Conservation (phyloP, 1,140 invertebrate genomes). For the Aphis gossypii region DNA sequence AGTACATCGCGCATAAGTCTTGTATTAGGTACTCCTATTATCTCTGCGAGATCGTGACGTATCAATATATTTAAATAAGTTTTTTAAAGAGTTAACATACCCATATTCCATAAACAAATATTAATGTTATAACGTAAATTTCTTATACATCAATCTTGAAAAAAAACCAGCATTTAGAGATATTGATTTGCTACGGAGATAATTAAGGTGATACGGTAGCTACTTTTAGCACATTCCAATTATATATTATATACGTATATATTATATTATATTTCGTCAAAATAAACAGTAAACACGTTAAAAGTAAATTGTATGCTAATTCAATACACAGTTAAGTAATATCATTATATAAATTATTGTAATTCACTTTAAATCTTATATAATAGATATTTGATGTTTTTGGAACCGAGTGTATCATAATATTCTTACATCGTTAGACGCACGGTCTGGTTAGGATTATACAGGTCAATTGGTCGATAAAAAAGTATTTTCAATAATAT, state of each 20-base stretch:
- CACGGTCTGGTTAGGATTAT: background rate
- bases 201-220: background rate
- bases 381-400: background rate
- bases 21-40: background rate
- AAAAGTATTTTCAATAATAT: background rate
- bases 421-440: background rate
- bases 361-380: background rate
- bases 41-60: background rate
- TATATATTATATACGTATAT: background rate
- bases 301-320: background rate
- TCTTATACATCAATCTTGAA: background rate
- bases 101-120: background rate
- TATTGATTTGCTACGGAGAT: background rate
- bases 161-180: background rate
- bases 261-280: background rate
- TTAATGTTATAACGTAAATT: background rate
- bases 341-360: constrained; percentile 5
- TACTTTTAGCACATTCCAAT: background rate
- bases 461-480: background rate
- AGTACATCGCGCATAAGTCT: background rate
- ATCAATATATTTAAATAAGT: background rate
- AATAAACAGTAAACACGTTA: background rate
- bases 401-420: background rate
- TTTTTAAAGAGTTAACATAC: background rate
- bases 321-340: background rate